Percentiles rank a stretch among this genome's conserved stretches.
Conservation (phyloP, 1,140 invertebrate genomes). For the Neuroterus valhalla region DNA sequence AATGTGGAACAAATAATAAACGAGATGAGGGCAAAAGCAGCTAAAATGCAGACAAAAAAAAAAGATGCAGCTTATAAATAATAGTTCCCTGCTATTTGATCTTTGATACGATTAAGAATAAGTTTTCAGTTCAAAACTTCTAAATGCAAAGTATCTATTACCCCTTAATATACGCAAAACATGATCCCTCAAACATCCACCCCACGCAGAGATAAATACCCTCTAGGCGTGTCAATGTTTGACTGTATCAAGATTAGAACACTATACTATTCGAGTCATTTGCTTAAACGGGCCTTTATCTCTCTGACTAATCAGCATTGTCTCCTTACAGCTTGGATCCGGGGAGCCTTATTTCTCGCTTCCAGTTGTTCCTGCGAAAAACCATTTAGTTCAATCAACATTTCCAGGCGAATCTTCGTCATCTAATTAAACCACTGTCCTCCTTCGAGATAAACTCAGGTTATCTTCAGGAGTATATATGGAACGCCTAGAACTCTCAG, state of each 20-base stretch:
- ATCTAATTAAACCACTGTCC: constrained; percentile 75
- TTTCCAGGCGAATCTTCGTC: constrained; percentile 71
- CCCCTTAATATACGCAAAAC: no score
- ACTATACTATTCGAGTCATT: constrained; percentile 45
- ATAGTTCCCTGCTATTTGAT: no score
- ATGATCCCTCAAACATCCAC: no score
- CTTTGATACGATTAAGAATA: no score
- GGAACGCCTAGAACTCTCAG: constrained; percentile 59
- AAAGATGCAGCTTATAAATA: no score
- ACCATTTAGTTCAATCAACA: constrained; percentile 77
- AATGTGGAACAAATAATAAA: no score
- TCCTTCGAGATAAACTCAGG: constrained; percentile 71
- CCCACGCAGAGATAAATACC: no score
- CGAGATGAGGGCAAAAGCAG: no score
- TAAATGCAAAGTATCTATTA: no score
- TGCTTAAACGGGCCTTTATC: constrained; percentile 63
- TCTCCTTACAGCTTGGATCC: constrained; percentile 55
- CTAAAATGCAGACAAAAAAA: no score
- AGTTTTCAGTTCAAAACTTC: no score
- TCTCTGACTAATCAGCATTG: constrained; percentile 70
- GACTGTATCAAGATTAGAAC: neutral
- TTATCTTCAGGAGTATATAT: constrained; percentile 57
- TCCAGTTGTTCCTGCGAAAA: constrained; percentile 61
- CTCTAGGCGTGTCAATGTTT: no score
- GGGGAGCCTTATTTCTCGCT: constrained; percentile 55